A percentile compares a stretch with the other conserved stretches of the same genome.
Conservation (phyloP, 2,888 invertebrate species). For the Acleris sparsana region DNA sequence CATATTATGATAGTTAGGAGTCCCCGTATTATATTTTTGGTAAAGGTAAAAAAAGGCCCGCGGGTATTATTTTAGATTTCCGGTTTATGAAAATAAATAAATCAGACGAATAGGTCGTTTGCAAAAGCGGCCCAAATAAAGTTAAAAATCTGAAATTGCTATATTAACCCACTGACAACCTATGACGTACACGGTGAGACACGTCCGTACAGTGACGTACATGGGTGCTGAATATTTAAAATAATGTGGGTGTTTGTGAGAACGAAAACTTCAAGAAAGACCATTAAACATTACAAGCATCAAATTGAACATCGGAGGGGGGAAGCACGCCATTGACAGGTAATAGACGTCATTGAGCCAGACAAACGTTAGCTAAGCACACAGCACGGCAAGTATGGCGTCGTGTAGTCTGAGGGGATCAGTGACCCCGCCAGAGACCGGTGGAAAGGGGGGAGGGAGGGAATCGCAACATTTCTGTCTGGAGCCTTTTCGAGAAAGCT, state of each 20-base stretch:
- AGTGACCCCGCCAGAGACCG: conserved; percentile 62
- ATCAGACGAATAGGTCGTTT: too few relatives aligned
- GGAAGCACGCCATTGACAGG: conserved; percentile 5
- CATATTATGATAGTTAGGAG: too few relatives aligned
- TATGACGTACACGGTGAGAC: too few relatives aligned
- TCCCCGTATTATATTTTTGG: too few relatives aligned
- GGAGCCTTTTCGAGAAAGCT: conserved; percentile 29
- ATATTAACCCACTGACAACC: too few relatives aligned
- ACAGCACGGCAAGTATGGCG: conserved; percentile 49
- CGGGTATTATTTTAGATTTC: too few relatives aligned
- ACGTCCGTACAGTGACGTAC: too few relatives aligned
- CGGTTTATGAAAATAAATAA: too few relatives aligned
- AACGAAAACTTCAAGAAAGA: conserved; percentile 13
- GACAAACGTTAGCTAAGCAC: conserved; percentile 37
- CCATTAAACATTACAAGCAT: not conserved
- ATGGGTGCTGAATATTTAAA: too few relatives aligned
- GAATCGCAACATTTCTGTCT: conserved; percentile 31
- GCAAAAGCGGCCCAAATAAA: not conserved
- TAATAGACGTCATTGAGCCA: conserved; percentile 26
- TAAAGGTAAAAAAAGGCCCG: too few relatives aligned
- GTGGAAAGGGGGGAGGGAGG: conserved; percentile 45
- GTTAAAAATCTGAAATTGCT: conserved; percentile 1
- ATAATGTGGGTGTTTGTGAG: conserved; percentile 17
- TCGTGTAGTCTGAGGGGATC: conserved; percentile 63
- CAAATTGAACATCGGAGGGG: conserved; percentile 43